Conservation (phyloP, 2,797 vertebrate genomes). For the Zonotrichia albicollis region DNA sequence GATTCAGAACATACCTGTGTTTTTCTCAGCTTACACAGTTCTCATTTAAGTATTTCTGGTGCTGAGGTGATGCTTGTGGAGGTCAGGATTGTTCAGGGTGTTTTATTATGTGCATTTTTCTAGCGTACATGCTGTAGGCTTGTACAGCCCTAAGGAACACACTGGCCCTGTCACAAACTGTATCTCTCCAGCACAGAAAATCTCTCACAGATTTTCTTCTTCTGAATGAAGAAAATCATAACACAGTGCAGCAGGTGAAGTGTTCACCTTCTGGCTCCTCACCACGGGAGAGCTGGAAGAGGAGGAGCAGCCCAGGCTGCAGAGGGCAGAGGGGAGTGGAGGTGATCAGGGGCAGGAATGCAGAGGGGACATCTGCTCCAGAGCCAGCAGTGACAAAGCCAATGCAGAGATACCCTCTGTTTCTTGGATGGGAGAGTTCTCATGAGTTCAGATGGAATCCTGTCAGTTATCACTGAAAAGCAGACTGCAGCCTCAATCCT, state of each 20-base stretch:
- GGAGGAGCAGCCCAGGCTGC: not conserved
- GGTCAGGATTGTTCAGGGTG: not conserved
- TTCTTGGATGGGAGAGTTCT: not conserved
- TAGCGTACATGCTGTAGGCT: not conserved
- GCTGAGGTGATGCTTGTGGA: not conserved
- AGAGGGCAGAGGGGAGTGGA: not conserved
- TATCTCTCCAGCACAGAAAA: not conserved
- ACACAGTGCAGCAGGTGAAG: not conserved
- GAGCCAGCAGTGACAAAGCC: not conserved
- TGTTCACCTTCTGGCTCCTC: not conserved
- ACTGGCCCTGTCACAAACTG: not conserved
- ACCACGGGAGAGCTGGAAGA: not conserved
- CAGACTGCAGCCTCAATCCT: not conserved
- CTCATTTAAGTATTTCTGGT: not conserved
- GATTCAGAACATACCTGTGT: not conserved
- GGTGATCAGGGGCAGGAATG: not conserved
- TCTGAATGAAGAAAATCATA: not conserved
- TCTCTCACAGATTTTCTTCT: no score
- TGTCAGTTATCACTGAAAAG: not conserved
- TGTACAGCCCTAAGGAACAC: not conserved
- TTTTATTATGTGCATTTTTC: not conserved
- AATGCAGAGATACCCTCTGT: slow-evolving; percentile 10
- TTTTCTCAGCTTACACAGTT: not conserved
- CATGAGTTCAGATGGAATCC: not conserved
- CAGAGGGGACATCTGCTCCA: slow-evolving; percentile 7